Evolutionary conservation across 1,140 invertebrate genomes (phyloP).

Genomic region (Rhagoletis pomonella): DNA sequence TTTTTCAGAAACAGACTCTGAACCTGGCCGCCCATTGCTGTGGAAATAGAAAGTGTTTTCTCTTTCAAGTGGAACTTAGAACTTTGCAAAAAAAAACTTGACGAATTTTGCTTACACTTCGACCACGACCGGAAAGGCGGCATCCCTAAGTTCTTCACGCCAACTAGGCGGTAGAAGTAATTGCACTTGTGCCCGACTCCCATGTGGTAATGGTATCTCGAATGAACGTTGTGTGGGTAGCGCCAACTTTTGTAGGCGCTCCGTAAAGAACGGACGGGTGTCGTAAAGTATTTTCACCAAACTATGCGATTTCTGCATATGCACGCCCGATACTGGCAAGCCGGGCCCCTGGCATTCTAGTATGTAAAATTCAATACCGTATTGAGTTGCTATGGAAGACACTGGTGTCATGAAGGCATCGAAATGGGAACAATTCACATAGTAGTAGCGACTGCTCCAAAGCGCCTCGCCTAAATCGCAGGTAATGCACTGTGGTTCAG

Average conservation of each 20-base stretch:
- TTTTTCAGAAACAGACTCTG: slow-evolving; percentile 89
- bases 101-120: slow-evolving; percentile 80
- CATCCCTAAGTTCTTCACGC: slow-evolving; percentile 87
- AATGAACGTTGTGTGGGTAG: slow-evolving; percentile 84
- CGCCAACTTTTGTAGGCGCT: slow-evolving; percentile 81
- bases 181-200: slow-evolving; percentile 85
- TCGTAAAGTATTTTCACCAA: slow-evolving; percentile 85
- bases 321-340: slow-evolving; percentile 83
- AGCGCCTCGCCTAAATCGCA: slow-evolving; percentile 82
- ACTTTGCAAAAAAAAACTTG: not conserved
- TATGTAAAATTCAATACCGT: slow-evolving; percentile 82
- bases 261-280: slow-evolving; percentile 80
- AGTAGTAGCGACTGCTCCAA: slow-evolving; percentile 83
- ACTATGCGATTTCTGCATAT: slow-evolving; percentile 82
- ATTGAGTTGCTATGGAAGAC: slow-evolving; percentile 71
- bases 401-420: slow-evolving; percentile 81
- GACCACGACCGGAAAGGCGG: slow-evolving; percentile 88
- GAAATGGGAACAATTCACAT: slow-evolving; percentile 88
- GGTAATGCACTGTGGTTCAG: slow-evolving; percentile 86
- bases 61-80: not conserved
- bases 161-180: slow-evolving; percentile 87
- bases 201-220: slow-evolving; percentile 85
- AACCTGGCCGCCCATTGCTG: slow-evolving; percentile 93
- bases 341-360: slow-evolving; percentile 87
- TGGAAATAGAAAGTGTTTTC: slow-evolving; percentile 59